Evolutionary conservation across 2,888 invertebrate species (phyloP).

Genomic region (Eristalinus aeneus): DNA sequence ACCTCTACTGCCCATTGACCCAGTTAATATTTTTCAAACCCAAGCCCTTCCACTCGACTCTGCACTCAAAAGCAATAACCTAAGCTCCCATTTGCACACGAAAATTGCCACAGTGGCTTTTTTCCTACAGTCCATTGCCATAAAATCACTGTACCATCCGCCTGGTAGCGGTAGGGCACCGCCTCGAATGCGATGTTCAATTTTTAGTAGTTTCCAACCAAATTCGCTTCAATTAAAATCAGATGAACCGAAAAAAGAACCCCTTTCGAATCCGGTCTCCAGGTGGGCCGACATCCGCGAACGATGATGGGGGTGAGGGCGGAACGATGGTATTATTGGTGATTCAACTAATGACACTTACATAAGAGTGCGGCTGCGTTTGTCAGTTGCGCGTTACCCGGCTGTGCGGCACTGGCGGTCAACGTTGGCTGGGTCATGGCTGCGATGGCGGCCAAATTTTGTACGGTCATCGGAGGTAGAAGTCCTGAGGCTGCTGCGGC

Average conservation of each 20-base stretch:
- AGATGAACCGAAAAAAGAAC: not conserved
- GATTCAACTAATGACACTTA: slow-evolving; percentile 74
- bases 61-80: not conserved
- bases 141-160: not conserved
- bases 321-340: not conserved
- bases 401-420: slow-evolving; percentile 77
- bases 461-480: slow-evolving; percentile 91
- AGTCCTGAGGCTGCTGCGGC: slow-evolving; percentile 81
- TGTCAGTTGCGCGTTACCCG: slow-evolving; percentile 79
- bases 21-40: not conserved
- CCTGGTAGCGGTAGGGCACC: not conserved
- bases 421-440: slow-evolving; percentile 82
- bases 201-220: not conserved
- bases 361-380: slow-evolving; percentile 80
- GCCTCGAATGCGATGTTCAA: not conserved
- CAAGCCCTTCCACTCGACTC: not conserved
- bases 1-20: not conserved
- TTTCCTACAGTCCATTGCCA: not conserved
- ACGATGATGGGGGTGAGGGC: not conserved
- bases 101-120: not conserved
- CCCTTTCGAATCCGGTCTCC: not conserved
- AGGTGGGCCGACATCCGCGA: not conserved
- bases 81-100: not conserved
- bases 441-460: slow-evolving; percentile 94
- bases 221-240: slow-evolving; percentile 12